Percentiles rank a stretch among this genome's conserved stretches.
phyloP scores from a whole-genome alignment of 92 coral and sea anemone species.

The Phenganax stokvisi region DNA sequence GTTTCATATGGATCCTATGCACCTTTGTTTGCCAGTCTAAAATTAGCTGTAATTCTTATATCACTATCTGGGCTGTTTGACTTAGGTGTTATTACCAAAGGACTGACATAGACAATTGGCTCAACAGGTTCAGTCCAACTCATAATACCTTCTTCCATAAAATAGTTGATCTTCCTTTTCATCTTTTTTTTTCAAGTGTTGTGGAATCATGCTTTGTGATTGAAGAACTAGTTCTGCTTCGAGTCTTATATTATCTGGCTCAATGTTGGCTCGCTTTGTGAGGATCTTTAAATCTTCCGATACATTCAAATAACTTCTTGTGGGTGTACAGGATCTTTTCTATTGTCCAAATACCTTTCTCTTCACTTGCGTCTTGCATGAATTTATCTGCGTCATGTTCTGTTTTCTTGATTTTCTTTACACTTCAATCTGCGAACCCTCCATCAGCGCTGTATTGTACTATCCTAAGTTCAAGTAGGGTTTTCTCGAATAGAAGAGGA shows the following conservation, averaged over 20 bases:
- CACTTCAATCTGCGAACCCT: neutral
- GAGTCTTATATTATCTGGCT: neutral
- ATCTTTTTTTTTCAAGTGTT: neutral
- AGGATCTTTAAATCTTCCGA: neutral
- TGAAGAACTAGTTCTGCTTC: neutral
- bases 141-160: neutral
- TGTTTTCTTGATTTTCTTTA: neutral
- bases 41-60: too few relatives aligned
- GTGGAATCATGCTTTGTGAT: neutral
- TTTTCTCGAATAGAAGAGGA: neutral
- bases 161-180: neutral
- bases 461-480: neutral
- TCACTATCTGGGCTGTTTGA: too few relatives aligned
- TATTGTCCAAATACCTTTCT: neutral
- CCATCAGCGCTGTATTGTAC: neutral
- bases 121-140: constrained; percentile 1
- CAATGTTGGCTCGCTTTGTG: neutral
- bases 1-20: too few relatives aligned
- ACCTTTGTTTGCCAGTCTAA: too few relatives aligned
- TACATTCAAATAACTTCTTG: neutral
- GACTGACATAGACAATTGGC: neutral
- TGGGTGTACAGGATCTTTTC: neutral
- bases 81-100: too few relatives aligned
- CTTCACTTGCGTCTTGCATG: neutral
- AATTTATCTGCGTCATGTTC: neutral